Conservation (phyloP, 1,140 invertebrate species). For the Steinernema feltiae region DNA sequence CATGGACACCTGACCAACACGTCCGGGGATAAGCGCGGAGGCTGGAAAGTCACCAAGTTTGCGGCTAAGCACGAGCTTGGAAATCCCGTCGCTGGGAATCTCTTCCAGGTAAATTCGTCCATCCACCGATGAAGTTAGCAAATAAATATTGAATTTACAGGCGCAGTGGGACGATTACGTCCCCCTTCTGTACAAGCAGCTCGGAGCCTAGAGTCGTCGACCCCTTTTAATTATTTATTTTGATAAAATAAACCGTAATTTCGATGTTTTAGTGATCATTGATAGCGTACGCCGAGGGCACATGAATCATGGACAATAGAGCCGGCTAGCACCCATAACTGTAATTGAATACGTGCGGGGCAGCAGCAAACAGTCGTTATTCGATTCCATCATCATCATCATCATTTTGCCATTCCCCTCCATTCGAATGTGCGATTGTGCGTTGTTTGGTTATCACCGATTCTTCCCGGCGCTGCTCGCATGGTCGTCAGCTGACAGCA, state of each 20-base stretch:
- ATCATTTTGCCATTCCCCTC: neutral
- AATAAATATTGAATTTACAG: neutral
- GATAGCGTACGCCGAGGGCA: no score
- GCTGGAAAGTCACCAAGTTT: constrained; percentile 75
- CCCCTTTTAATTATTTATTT: no score
- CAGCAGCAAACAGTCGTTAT: constrained; percentile 1
- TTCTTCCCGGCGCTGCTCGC: no score
- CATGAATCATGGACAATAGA: no score
- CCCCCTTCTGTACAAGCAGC: constrained; percentile 63
- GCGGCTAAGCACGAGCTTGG: constrained; percentile 75
- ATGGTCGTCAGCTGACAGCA: constrained; percentile 5
- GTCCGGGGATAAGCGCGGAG: constrained; percentile 67
- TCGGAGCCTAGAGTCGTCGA: constrained; percentile 52
- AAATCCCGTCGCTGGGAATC: constrained; percentile 74
- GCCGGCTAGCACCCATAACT: constrained; percentile 12
- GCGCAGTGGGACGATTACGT: neutral
- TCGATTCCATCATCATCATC: no score
- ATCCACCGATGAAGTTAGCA: neutral
- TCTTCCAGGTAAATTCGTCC: constrained; percentile 64
- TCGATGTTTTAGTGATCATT: no score
- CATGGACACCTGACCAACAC: constrained; percentile 63
- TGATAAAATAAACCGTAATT: no score
- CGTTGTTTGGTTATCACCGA: constrained; percentile 11
- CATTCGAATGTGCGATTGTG: neutral
- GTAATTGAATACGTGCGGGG: neutral